Evolutionary conservation across 2,113 vertebrate genomes (phyloP), one percentile per base, ranked within the genome.

Genomic region (Carassius carassius): DNA sequence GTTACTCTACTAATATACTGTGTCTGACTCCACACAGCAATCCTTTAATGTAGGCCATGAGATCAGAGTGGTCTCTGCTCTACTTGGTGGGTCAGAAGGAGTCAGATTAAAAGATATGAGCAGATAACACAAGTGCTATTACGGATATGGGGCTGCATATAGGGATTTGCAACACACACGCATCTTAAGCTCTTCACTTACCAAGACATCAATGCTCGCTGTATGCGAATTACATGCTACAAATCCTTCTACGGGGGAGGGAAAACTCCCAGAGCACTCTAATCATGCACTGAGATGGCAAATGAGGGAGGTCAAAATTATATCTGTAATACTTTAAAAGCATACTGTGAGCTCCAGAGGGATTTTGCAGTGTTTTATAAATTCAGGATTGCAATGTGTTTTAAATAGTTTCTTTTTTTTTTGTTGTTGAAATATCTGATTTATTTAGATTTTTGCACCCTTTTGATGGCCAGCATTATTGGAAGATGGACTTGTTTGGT

Each of bases 241-340:
- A 85, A 84, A 84, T 81, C 86, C 77, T 63, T 32, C 32, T 92
- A 91, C 92, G 86, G 23, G 86, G 84, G 44, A 86, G 91, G 90
- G 92, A 91, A 92, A 91, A 93, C 93, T 88, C 90, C 87, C 78
- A 84, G 83, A 60, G 58, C 84, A 88, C 88, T 89, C 81, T 91
- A 93, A 93, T 94, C 91, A 93, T 91, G 73, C 83, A 84, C 29
- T 29, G 82, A 67, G 16, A 85, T 2, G 47, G 87, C 78, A 82
- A 86, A 84, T 23, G 85, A 89, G 86, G 74, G 60, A 49, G 23
- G 41, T 81, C 70, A 56, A 25, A 10, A 8, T n/a, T 16, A 37
- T 77, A 37, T 72, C 63, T 41, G 10, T 67, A 58, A 72, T 51
- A 58, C 63, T 67, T 72, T 78, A 23, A 83, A 83, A 35, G 69